Percentiles rank a stretch among this genome's conserved stretches.
phyloP scores from a whole-genome alignment of 2,797 vertebrate genomes.

The Rhinogobio ventralis region DNA sequence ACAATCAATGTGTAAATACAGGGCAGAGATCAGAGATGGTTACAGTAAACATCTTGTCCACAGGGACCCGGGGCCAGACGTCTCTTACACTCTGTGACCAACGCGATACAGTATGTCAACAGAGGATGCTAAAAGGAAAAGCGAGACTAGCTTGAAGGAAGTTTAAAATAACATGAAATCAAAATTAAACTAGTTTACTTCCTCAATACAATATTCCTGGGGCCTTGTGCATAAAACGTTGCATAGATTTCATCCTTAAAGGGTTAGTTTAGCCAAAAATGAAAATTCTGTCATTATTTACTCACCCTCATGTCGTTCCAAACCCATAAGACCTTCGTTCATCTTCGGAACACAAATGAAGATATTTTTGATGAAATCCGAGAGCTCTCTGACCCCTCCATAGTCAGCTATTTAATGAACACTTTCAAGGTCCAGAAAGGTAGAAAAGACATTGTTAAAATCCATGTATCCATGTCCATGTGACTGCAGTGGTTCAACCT shows the following conservation, averaged over 20 bases:
- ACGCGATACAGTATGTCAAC: neutral
- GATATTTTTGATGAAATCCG: too few species aligned
- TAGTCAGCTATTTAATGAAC: too few species aligned
- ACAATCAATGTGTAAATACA: constrained; percentile 53
- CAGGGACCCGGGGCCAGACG: constrained; percentile 16
- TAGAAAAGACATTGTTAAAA: too few species aligned
- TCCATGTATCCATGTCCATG: too few species aligned
- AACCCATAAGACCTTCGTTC: too few species aligned
- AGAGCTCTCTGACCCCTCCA: too few species aligned
- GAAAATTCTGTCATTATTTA: too few species aligned
- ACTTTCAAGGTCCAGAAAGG: too few species aligned
- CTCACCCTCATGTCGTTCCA: too few species aligned
- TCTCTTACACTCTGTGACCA: constrained; percentile 5
- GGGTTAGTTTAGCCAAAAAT: too few species aligned
- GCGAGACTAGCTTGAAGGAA: neutral
- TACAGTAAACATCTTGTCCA: constrained; percentile 47
- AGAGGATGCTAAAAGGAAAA: neutral
- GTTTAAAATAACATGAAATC: neutral
- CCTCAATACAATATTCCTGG: constrained; percentile 2
- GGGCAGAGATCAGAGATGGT: constrained; percentile 41
- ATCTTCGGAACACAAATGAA: too few species aligned
- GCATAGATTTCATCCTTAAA: neutral
- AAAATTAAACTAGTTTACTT: neutral
- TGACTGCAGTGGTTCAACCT: too few species aligned
- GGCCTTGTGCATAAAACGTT: neutral